Evolutionary conservation across 2,888 invertebrate genomes (phyloP).

Genomic region (Cartodere bifasciata): DNA sequence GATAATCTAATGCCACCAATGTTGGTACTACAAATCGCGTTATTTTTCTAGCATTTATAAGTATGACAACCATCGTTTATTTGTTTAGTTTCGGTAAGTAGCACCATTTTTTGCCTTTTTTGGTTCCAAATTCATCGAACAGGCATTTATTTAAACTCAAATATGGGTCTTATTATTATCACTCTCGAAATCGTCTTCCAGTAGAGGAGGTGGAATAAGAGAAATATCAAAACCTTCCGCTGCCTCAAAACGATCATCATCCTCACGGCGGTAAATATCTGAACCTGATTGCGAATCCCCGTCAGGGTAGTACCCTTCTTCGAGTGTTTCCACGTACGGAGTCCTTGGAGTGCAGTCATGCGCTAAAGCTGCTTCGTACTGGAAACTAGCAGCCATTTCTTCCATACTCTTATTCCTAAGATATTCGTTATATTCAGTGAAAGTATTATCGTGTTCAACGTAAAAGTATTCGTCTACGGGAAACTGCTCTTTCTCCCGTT

Average conservation of each 20-base stretch:
- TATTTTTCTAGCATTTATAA: no score
- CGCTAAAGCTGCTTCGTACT: constrained; percentile 25
- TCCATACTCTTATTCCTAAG: constrained; percentile 29
- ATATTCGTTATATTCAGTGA: constrained; percentile 29
- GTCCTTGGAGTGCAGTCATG: constrained; percentile 22
- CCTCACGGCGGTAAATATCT: constrained; percentile 33
- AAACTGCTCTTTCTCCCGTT: constrained; percentile 38
- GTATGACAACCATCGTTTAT: no score
- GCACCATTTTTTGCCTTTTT: no score
- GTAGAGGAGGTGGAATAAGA: constrained; percentile 63
- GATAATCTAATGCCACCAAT: no score
- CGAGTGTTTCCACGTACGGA: constrained; percentile 26
- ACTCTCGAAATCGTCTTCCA: constrained; percentile 59
- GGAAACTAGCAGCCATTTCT: constrained; percentile 29
- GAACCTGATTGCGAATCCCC: constrained; percentile 41
- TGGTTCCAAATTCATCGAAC: no score
- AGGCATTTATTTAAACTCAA: constrained; percentile 35
- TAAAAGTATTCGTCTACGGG: constrained; percentile 32
- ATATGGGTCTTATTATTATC: constrained; percentile 27
- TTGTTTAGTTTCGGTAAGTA: no score
- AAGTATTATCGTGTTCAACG: constrained; percentile 26
- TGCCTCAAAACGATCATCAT: constrained; percentile 48
- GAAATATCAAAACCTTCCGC: constrained; percentile 67
- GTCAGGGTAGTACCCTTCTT: constrained; percentile 54
- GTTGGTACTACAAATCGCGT: no score